phyloP scores from a whole-genome alignment of 2,888 invertebrate species.

The Oligia latruncula region DNA sequence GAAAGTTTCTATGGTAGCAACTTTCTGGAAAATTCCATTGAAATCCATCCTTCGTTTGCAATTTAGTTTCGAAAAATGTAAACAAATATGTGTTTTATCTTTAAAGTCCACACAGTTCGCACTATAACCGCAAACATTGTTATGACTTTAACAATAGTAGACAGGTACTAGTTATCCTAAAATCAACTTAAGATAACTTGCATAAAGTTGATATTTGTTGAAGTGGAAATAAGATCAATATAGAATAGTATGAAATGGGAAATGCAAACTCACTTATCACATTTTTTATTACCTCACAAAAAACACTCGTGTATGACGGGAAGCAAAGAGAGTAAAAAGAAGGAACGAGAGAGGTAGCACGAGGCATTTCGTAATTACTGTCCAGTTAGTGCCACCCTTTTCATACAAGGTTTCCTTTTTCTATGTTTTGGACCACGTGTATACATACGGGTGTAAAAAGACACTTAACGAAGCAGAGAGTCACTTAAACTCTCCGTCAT shows the following conservation, averaged over 20 bases:
- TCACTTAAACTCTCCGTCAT: too few species aligned
- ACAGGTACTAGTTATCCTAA: neutral
- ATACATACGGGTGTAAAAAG: too few species aligned
- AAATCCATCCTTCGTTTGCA: neutral
- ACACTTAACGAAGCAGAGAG: too few species aligned
- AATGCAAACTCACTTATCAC: slow-evolving; percentile 11
- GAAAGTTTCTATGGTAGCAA: neutral
- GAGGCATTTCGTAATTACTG: slow-evolving; percentile 50
- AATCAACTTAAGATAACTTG: neutral
- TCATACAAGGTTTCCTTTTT: slow-evolving; percentile 5
- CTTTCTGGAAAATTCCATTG: neutral
- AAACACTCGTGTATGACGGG: neutral
- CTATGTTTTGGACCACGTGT: neutral
- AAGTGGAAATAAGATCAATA: neutral
- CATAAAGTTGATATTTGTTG: neutral
- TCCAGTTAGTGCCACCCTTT: slow-evolving; percentile 36
- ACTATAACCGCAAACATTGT: neutral
- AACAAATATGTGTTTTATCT: neutral
- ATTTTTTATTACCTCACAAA: slow-evolving; percentile 26
- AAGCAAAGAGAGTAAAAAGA: slow-evolving; percentile 25
- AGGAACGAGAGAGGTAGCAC: slow-evolving; percentile 13
- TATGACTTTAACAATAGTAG: neutral
- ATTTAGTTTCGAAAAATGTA: neutral
- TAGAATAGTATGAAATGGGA: neutral
- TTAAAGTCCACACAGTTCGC: neutral